A percentile compares a stretch with the other conserved stretches of the same genome.
Evolutionary conservation across 2,797 vertebrate genomes (phyloP).

Genomic region (Australoheros facetus): DNA sequence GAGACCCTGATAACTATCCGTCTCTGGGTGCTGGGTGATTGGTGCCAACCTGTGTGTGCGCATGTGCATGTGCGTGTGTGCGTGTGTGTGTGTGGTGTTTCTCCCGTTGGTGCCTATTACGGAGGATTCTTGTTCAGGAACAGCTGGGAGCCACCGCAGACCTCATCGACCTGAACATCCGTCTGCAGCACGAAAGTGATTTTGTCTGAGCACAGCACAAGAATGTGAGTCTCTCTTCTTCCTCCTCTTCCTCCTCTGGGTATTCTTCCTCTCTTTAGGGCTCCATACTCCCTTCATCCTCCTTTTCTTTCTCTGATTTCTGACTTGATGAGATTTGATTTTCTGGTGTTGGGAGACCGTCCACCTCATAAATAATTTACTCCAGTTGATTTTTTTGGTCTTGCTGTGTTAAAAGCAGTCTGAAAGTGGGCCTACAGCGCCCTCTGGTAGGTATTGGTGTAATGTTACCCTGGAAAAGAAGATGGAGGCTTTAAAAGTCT

Average conservation of each 20-base stretch:
- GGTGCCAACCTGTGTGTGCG: conserved; percentile 6
- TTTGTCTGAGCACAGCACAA: conserved; percentile 3
- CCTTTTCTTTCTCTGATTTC: neutral
- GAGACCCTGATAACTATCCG: conserved; percentile 30
- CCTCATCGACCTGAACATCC: conserved; percentile 36
- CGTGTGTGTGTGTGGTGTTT: neutral
- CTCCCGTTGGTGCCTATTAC: conserved; percentile 53
- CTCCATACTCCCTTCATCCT: neutral
- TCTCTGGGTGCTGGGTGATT: conserved; percentile 26
- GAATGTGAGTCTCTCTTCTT: neutral
- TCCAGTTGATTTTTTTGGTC: too few relatives aligned
- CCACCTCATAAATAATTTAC: too few relatives aligned
- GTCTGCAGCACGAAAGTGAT: conserved; percentile 35
- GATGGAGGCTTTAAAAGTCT: too few relatives aligned
- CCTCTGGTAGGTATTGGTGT: too few relatives aligned
- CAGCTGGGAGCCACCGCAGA: conserved; percentile 34
- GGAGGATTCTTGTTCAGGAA: conserved; percentile 40
- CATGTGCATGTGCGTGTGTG: conserved; percentile 4
- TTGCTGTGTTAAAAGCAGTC: too few relatives aligned
- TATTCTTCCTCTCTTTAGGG: neutral
- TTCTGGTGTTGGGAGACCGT: neutral
- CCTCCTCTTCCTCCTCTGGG: neutral
- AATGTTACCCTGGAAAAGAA: too few relatives aligned
- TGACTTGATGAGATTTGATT: neutral
- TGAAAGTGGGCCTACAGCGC: too few relatives aligned